Conservation (phyloP, 2,888 invertebrate genomes). For the Galerucella nymphaeae region DNA sequence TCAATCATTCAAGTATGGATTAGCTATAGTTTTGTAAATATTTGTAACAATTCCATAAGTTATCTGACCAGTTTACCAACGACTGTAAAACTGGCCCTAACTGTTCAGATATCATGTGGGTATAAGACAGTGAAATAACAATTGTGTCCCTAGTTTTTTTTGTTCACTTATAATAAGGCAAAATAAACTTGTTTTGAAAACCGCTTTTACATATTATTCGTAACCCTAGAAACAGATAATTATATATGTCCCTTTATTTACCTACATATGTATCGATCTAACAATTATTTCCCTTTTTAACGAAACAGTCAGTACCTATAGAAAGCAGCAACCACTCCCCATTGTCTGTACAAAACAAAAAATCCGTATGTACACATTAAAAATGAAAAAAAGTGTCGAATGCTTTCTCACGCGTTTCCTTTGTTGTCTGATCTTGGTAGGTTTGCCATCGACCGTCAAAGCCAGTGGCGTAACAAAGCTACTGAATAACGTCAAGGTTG, state of each 20-base stretch:
- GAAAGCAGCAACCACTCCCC: conserved; percentile 9
- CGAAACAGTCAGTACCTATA: conserved; percentile 6
- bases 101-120: not conserved
- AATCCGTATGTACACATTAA: conserved; percentile 22
- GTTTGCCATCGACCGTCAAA: conserved; percentile 25
- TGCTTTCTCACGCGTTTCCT: conserved; percentile 36
- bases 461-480: conserved; percentile 5
- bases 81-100: too few relatives aligned
- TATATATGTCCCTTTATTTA: conserved; percentile 9
- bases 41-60: too few relatives aligned
- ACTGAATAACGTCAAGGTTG: too few relatives aligned
- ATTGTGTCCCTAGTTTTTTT: not conserved
- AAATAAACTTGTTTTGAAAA: conserved; percentile 1
- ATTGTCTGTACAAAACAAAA: conserved; percentile 26
- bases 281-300: conserved; percentile 13
- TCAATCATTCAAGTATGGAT: too few relatives aligned
- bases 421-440: conserved; percentile 34
- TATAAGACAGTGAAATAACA: not conserved
- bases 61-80: too few relatives aligned
- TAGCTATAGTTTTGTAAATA: too few relatives aligned
- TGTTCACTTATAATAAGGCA: not conserved
- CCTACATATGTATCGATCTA: conserved; percentile 13
- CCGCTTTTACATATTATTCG: not conserved
- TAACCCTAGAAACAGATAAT: conserved; percentile 1
- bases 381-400: conserved; percentile 24